phyloP scores from a whole-genome alignment of 2,797 vertebrate genomes.

The Eremophila alpestris region DNA sequence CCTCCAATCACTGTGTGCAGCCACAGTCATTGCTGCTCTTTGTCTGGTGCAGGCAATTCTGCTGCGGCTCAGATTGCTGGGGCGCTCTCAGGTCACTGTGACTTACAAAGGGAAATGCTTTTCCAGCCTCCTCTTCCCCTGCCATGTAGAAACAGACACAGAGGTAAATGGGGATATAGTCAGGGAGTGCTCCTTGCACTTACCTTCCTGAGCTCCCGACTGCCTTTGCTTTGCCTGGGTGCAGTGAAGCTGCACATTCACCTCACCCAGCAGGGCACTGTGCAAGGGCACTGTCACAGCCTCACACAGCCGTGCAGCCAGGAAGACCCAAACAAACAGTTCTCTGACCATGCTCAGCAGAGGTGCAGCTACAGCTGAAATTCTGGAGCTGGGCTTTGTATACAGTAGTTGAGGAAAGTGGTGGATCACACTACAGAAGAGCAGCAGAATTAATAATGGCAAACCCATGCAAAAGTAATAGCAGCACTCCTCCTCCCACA shows the following conservation, averaged over 20 bases:
- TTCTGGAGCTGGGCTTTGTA: background rate
- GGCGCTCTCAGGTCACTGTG: background rate
- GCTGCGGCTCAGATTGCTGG: background rate
- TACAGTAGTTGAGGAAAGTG: background rate
- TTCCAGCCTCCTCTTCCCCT: background rate
- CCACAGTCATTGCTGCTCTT: background rate
- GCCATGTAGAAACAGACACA: background rate
- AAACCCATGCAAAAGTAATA: background rate
- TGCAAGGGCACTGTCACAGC: background rate
- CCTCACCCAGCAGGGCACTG: background rate
- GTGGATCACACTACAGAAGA: background rate
- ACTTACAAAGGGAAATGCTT: background rate
- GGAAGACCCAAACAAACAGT: background rate
- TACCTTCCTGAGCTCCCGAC: fast-evolving
- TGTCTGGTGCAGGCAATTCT: background rate
- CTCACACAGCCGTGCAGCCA: fast-evolving
- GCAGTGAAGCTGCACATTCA: background rate
- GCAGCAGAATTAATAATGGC: background rate
- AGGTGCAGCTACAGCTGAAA: background rate
- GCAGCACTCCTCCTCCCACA: background rate
- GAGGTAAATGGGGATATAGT: background rate
- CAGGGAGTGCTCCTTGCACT: background rate
- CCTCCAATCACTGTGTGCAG: background rate
- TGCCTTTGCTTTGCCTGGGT: background rate
- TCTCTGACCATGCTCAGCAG: background rate